phyloP scores from a whole-genome alignment of 2,888 invertebrate genomes.

The Drosophila fungiperda region DNA sequence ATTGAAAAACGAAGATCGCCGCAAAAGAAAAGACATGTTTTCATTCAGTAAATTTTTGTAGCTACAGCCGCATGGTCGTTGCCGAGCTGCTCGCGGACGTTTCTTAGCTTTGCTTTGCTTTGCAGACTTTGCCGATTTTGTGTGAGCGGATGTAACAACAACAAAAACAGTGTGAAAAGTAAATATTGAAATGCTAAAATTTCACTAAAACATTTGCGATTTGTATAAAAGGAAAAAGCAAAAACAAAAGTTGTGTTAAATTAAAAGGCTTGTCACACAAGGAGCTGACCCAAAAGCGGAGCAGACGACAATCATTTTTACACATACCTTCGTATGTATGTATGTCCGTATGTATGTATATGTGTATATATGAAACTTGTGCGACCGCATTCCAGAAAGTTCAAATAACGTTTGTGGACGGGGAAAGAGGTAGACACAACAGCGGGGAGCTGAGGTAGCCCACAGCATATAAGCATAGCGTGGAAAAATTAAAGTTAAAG shows the following conservation, averaged over 20 bases:
- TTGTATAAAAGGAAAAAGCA: slow-evolving; percentile 20
- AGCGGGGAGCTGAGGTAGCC: slow-evolving; percentile 29
- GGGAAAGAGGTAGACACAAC: slow-evolving; percentile 5
- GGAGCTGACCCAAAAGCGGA: slow-evolving; percentile 41
- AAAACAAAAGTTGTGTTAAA: slow-evolving; percentile 23
- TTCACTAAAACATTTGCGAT: slow-evolving; percentile 31
- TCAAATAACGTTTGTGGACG: slow-evolving; percentile 64
- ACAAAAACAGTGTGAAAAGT: slow-evolving; percentile 59
- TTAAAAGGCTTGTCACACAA: slow-evolving; percentile 42
- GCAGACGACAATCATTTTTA: slow-evolving; percentile 25
- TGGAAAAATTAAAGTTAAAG: slow-evolving; percentile 70
- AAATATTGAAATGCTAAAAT: slow-evolving; percentile 52
- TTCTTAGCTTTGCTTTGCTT: slow-evolving; percentile 13
- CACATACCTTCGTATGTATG: slow-evolving; percentile 10
- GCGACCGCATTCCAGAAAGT: slow-evolving; percentile 77
- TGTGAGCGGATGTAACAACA: slow-evolving; percentile 51
- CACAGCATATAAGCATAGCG: slow-evolving; percentile 52
- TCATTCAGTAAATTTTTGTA: slow-evolving; percentile 83
- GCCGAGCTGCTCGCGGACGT: slow-evolving; percentile 41
- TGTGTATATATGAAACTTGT: slow-evolving; percentile 60
- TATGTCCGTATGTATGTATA: slow-evolving; percentile 5
- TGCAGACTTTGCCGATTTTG: slow-evolving; percentile 21
- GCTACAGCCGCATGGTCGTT: slow-evolving; percentile 76
- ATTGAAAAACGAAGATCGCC: slow-evolving; percentile 69
- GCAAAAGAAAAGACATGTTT: slow-evolving; percentile 82